These are phyloP conservation scores for Triops longicaudatus DNA, from an alignment of 1,140 invertebrate genomes.

Conservation along the genomic window DNA sequence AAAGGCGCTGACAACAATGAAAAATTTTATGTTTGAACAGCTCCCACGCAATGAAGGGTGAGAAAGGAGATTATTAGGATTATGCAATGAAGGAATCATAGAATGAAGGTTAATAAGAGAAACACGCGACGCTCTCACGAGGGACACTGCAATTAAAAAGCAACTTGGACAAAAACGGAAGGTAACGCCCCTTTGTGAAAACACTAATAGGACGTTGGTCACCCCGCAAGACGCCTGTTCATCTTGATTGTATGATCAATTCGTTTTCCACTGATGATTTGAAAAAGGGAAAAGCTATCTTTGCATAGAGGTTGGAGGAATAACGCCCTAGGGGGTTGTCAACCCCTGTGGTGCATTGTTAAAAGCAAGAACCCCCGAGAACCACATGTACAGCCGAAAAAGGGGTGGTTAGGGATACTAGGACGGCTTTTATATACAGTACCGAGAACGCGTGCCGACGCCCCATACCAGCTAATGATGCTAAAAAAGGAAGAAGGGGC, in stretches of 20 bases:
- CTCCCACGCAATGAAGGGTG: too few relatives aligned
- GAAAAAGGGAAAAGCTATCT: not conserved
- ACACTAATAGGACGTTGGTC: conserved; percentile 6
- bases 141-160: not conserved
- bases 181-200: not conserved
- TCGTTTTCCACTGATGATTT: not conserved
- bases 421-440: not conserved
- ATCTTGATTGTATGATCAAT: not conserved
- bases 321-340: not conserved
- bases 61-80: not conserved
- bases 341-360: not conserved
- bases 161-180: not conserved
- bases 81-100: not conserved
- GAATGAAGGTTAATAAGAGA: not conserved
- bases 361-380: not conserved
- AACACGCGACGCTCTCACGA: not conserved
- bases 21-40: too few relatives aligned
- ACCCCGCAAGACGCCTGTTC: not conserved
- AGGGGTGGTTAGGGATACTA: not conserved
- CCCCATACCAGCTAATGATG: not conserved
- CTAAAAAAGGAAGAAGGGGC: not conserved
- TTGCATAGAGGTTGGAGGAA: not conserved
- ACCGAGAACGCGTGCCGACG: not conserved
- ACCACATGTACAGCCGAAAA: not conserved
- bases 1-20: not conserved